Evolutionary conservation across 2,113 vertebrate genomes (phyloP).

Genomic region (Odontophorus gujanensis): DNA sequence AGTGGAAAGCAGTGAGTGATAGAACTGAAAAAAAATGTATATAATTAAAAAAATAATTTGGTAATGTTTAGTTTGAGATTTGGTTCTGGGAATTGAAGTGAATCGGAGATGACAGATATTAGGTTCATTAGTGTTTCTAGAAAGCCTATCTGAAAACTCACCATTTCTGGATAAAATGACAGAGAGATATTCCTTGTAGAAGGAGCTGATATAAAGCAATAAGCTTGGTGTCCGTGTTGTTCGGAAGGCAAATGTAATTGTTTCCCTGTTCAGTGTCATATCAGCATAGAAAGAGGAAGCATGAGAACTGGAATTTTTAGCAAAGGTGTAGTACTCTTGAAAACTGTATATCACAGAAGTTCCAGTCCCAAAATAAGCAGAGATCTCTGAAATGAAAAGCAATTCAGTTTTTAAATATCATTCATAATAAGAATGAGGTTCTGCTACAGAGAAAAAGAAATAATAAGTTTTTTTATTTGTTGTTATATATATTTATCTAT

Average conservation of each 20-base stretch:
- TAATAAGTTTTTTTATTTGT: not conserved
- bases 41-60: not conserved
- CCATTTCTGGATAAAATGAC: conserved; percentile 88
- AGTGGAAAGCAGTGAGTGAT: not conserved
- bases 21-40: not conserved
- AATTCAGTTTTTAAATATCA: not conserved
- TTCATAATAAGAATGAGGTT: not conserved
- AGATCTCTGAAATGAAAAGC: conserved; percentile 84
- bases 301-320: conserved; percentile 84
- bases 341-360: conserved; percentile 88
- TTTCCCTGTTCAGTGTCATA: conserved; percentile 83
- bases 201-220: conserved; percentile 86
- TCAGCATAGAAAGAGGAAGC: conserved; percentile 88
- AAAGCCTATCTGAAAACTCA: conserved; percentile 66
- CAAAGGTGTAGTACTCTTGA: conserved; percentile 85
- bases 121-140: not conserved
- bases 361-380: conserved; percentile 86
- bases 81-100: not conserved
- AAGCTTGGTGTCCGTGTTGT: conserved; percentile 85
- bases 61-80: not conserved
- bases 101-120: not conserved
- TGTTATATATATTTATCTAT: not conserved
- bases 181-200: conserved; percentile 88
- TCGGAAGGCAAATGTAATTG: conserved; percentile 86
- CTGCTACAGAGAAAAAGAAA: not conserved